A percentile compares a stretch with the other conserved stretches of the same genome.
These are phyloP conservation scores for Triplophysa rosa DNA, from an alignment of 2,113 vertebrate species.

Conservation along the genomic window DNA sequence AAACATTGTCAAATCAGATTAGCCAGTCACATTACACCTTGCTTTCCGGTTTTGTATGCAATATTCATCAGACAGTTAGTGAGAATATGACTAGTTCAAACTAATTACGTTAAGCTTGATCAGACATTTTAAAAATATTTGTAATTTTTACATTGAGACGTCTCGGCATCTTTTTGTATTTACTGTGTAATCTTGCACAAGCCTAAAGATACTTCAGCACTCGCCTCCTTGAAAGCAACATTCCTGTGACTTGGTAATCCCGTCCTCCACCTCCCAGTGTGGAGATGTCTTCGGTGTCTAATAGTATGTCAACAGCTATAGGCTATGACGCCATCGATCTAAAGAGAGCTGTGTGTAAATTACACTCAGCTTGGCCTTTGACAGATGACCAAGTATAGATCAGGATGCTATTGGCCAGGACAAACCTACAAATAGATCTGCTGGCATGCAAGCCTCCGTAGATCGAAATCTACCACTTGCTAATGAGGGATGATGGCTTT, in stretches of 20 bases:
- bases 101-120: too few relatives aligned
- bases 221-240: neutral
- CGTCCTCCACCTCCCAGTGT: neutral
- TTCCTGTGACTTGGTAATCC: slow-evolving; percentile 13
- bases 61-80: too few relatives aligned
- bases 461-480: slow-evolving; percentile 33
- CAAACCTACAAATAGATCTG: slow-evolving; percentile 2
- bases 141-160: too few relatives aligned
- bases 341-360: slow-evolving; percentile 1
- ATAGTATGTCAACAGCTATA: slow-evolving; percentile 8
- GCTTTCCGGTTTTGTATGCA: too few relatives aligned
- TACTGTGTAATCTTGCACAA: too few relatives aligned
- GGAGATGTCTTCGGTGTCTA: neutral
- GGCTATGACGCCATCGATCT: slow-evolving; percentile 11
- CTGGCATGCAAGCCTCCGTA: neutral
- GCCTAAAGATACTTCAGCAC: neutral
- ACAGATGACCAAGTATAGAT: slow-evolving; percentile 28
- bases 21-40: too few relatives aligned
- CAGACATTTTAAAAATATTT: too few relatives aligned
- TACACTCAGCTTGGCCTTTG: neutral
- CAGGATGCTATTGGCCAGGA: neutral
- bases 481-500: slow-evolving; percentile 38
- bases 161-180: too few relatives aligned
- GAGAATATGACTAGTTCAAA: too few relatives aligned
- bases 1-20: too few relatives aligned